Evolutionary conservation across 64 coral and sea anemone species (phyloP).

Genomic region (Hydrozoanthus tunicans): DNA sequence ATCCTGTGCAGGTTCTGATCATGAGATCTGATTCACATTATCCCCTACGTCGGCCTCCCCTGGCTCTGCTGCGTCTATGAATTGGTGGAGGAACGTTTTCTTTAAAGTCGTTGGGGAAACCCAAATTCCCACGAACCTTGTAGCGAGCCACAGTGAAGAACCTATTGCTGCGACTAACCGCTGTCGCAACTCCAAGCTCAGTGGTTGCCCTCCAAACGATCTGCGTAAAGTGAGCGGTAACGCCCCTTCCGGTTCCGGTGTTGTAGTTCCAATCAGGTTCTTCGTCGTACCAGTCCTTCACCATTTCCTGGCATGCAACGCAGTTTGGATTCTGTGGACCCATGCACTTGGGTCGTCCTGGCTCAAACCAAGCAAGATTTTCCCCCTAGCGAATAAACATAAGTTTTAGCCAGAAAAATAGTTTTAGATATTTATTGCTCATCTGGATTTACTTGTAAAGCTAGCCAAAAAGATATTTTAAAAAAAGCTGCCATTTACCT

Average conservation of each 20-base stretch:
- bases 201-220: slow-evolving; percentile 53
- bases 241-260: background rate
- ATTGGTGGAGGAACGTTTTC: slow-evolving; percentile 30
- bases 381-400: slow-evolving; percentile 35
- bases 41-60: too few relatives aligned
- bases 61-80: background rate
- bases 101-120: background rate
- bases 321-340: slow-evolving; percentile 40
- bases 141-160: slow-evolving; percentile 14
- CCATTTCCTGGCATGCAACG: slow-evolving; percentile 73
- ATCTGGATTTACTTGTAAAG: too few relatives aligned
- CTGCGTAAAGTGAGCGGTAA: slow-evolving; percentile 67
- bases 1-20: too few relatives aligned
- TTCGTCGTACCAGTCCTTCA: slow-evolving; percentile 74
- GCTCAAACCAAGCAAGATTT: slow-evolving; percentile 65
- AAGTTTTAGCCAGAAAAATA: too few relatives aligned
- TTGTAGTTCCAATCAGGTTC: slow-evolving; percentile 59
- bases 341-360: slow-evolving; percentile 56
- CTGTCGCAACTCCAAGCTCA: slow-evolving; percentile 57
- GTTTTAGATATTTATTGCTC: too few relatives aligned
- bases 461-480: slow-evolving; percentile 11
- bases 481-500: background rate
- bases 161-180: slow-evolving; percentile 10
- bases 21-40: too few relatives aligned
- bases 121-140: slow-evolving; percentile 5